phyloP scores from a whole-genome alignment of 1,140 invertebrate species.

The Oedothorax gibbosus region DNA sequence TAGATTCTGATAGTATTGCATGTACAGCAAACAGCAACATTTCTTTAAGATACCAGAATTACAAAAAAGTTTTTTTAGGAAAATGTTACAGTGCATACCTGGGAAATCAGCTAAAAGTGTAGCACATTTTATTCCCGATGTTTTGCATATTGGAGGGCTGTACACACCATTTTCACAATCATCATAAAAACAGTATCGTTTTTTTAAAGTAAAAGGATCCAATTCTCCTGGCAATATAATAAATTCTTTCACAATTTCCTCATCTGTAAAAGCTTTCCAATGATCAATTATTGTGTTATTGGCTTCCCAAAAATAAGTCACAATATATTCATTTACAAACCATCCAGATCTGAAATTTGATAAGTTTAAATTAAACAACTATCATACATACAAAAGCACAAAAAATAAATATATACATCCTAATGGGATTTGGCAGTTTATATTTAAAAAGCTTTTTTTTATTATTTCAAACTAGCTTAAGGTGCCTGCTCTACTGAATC shows the following conservation, averaged over 20 bases:
- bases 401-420: not conserved
- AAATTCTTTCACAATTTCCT: conserved; percentile 69
- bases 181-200: conserved; percentile 70
- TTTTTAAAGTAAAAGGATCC: conserved; percentile 35
- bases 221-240: conserved; percentile 66
- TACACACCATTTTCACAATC: conserved; percentile 74
- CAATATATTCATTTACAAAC: conserved; percentile 73
- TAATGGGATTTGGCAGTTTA: too few species aligned
- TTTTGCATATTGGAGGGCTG: conserved; percentile 72
- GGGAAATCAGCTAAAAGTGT: conserved; percentile 73
- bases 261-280: conserved; percentile 72
- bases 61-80: too few species aligned
- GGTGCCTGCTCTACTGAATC: too few species aligned
- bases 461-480: too few species aligned
- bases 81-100: conserved; percentile 64
- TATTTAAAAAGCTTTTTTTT: too few species aligned
- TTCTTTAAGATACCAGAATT: too few species aligned
- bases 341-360: conserved; percentile 75
- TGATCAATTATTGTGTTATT: conserved; percentile 67
- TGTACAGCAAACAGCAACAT: too few species aligned
- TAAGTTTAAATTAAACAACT: conserved; percentile 1
- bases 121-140: conserved; percentile 70
- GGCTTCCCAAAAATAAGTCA: conserved; percentile 64
- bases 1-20: too few species aligned
- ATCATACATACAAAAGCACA: not conserved